phyloP scores from a whole-genome alignment of 2,888 invertebrate species.

The Atrina japonica region DNA sequence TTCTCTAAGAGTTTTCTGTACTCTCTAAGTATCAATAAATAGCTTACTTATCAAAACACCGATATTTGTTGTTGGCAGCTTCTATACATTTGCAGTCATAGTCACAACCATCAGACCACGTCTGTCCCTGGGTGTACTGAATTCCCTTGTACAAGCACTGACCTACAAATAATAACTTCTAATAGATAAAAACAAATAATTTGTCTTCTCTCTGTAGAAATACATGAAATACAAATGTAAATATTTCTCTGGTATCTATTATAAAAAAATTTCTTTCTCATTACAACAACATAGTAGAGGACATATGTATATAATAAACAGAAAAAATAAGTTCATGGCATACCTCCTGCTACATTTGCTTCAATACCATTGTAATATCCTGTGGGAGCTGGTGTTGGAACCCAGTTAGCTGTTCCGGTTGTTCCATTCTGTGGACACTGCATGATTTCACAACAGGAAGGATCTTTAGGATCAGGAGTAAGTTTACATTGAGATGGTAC shows the following conservation, averaged over 20 bases:
- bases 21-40: too few species aligned
- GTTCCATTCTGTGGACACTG: constrained; percentile 47
- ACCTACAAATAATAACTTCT: constrained; percentile 36
- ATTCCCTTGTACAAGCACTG: constrained; percentile 60
- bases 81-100: constrained; percentile 61
- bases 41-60: constrained; percentile 60
- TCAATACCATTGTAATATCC: constrained; percentile 51
- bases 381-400: constrained; percentile 54
- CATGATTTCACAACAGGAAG: constrained; percentile 62
- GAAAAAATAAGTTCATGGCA: background rate
- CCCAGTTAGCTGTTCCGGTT: constrained; percentile 28
- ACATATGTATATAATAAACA: background rate
- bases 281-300: background rate
- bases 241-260: too few species aligned
- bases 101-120: constrained; percentile 64
- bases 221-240: too few species aligned
- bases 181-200: background rate
- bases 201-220: background rate
- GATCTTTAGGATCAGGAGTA: constrained; percentile 64
- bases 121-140: constrained; percentile 56
- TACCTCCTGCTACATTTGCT: background rate
- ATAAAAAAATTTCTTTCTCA: too few species aligned
- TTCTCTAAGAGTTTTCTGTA: too few species aligned
- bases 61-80: constrained; percentile 55
- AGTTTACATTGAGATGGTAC: constrained; percentile 54